phyloP scores from a whole-genome alignment of 2,797 vertebrate species.

The Lepus oiostolus region DNA sequence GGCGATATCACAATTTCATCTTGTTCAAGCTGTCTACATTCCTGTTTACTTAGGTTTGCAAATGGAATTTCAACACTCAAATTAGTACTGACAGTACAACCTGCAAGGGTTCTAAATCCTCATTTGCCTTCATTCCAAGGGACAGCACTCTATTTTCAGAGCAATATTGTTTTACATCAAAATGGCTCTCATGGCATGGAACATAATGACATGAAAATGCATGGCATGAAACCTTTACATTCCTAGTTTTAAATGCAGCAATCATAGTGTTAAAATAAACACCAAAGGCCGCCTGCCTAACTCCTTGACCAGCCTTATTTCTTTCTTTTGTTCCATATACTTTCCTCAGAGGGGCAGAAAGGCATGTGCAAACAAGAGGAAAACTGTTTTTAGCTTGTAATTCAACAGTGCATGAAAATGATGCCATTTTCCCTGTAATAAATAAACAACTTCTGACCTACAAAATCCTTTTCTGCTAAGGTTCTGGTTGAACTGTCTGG shows the following conservation, averaged over 20 bases:
- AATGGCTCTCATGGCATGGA: conserved; percentile 66
- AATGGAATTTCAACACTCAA: background rate
- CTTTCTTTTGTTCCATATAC: conserved; percentile 21
- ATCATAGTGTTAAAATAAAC: conserved; percentile 14
- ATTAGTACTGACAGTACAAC: conserved; percentile 72
- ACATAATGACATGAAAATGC: conserved; percentile 29
- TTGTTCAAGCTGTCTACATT: conserved; percentile 73
- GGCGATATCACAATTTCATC: conserved; percentile 32
- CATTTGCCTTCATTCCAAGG: conserved; percentile 74
- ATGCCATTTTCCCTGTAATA: background rate
- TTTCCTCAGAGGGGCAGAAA: background rate
- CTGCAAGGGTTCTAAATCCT: conserved; percentile 74
- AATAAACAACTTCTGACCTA: background rate
- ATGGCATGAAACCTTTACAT: background rate
- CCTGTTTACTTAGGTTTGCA: conserved; percentile 58
- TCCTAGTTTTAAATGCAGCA: conserved; percentile 15
- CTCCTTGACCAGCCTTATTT: background rate
- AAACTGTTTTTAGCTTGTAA: background rate
- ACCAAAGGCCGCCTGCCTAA: background rate
- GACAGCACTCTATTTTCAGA: conserved; percentile 71
- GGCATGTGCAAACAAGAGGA: background rate
- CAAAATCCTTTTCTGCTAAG: background rate
- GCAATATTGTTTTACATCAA: conserved; percentile 75
- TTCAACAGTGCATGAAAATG: background rate
- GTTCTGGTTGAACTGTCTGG: background rate